Base-by-base conservation (phyloP, 2,797 vertebrate genomes). In the Crypturellus tataupa region DNA sequence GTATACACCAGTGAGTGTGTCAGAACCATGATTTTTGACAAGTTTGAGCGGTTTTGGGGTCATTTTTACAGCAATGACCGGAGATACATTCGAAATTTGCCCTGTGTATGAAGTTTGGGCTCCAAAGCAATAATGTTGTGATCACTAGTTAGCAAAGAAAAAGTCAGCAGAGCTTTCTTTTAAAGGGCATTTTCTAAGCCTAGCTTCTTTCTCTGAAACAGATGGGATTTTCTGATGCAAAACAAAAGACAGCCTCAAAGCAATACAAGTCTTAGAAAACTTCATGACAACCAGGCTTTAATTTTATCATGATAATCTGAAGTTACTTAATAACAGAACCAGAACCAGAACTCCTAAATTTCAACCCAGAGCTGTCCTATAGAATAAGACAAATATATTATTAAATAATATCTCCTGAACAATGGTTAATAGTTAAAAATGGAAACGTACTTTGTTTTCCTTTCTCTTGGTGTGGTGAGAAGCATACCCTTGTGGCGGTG, bases 401-500 rank as follows among this genome's bases (percentile, higher is more conserved):
- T 39, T 76, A 46, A 47, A 62, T 19, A 79, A 29, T 12, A 47
- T 51, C 18, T 40, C 35, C 39, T 25, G 10, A 85, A 27, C 12
- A 85, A 86, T 5, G 67, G 7, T 6, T 42, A 85, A 88, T 40
- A 53, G 40, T 87, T 77, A 62, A 64, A 63, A 83, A 84, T 25
- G 60, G 70, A 83, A 47, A 98, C 98, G 96, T 98, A 99, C 99
- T 96, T 77, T 98, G 97, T 87, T 98, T 98, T 77, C 98, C 99
- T 93, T 97, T 98, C 82, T 98, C 97, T 89, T 98, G 98, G 12
- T 98, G 95, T 0, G 99, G 99, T 2, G 98, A 98, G 97, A 99
- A 99, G 94, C 99, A 99, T 71, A 95, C 69, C 31, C 92, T 96
- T 51, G 93, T 84, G 71, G 27, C 7, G 8, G 96, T 97, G 81